phyloP scores from a whole-genome alignment of 2,888 invertebrate species.

The Drosophila prostipennis region DNA sequence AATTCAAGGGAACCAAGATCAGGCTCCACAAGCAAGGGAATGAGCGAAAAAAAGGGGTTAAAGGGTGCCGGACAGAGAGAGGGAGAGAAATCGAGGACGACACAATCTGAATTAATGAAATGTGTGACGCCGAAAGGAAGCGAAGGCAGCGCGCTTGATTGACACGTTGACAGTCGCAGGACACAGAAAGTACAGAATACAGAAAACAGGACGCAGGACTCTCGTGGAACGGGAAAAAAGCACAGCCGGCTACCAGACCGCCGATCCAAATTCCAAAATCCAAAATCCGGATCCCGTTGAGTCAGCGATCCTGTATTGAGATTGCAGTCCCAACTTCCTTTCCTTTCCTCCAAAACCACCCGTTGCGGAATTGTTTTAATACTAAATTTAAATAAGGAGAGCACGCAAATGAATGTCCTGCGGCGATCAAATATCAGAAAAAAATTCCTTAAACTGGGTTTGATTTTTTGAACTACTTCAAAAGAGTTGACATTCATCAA shows the following conservation, averaged over 20 bases:
- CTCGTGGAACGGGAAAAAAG: constrained; percentile 24
- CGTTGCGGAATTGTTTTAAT: constrained; percentile 45
- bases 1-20: not conserved
- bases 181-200: constrained; percentile 1
- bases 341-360: constrained; percentile 18
- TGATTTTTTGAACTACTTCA: not conserved
- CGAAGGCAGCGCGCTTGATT: constrained; percentile 68
- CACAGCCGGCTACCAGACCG: constrained; percentile 39
- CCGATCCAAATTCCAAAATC: constrained; percentile 16
- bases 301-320: constrained; percentile 69
- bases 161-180: constrained; percentile 81
- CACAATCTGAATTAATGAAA: constrained; percentile 41
- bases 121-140: constrained; percentile 34
- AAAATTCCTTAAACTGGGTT: not conserved
- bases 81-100: constrained; percentile 28
- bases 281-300: constrained; percentile 62
- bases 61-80: constrained; percentile 5
- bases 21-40: constrained; percentile 16
- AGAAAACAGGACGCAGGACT: constrained; percentile 8
- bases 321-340: constrained; percentile 49
- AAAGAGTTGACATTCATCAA: not conserved
- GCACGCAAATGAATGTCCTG: constrained; percentile 33
- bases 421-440: constrained; percentile 2
- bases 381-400: constrained; percentile 12
- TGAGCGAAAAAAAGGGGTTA: constrained; percentile 27